Conservation (phyloP, 2,797 vertebrate genomes). For the Alca torda region DNA sequence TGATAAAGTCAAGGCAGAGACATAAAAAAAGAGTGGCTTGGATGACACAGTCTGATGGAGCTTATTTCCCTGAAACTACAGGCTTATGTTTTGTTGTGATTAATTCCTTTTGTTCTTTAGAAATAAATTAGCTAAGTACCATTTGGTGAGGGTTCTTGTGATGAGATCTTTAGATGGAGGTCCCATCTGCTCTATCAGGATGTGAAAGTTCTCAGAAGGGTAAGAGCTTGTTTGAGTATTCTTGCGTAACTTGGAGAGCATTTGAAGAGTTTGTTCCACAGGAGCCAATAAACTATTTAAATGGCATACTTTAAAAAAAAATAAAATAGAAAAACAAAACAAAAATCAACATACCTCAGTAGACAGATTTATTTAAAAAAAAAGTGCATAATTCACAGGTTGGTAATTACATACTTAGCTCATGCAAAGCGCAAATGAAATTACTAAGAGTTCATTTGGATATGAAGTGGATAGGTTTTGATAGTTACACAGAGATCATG, state of each 20-base stretch:
- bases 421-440: neutral
- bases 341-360: neutral
- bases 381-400: neutral
- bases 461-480: neutral
- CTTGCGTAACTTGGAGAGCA: neutral
- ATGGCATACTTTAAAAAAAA: neutral
- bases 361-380: neutral
- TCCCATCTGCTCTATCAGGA: neutral
- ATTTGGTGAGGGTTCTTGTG: neutral
- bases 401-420: neutral
- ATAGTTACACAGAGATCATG: neutral
- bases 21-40: neutral
- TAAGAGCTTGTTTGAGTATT: neutral
- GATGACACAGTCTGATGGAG: neutral
- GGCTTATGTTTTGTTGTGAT: neutral
- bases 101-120: neutral
- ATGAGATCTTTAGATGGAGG: neutral
- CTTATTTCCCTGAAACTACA: neutral
- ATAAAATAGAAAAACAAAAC: neutral
- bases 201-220: rapidly evolving
- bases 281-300: neutral
- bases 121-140: neutral
- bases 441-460: neutral
- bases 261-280: neutral
- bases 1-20: neutral